These are phyloP conservation scores for Nomada hirtipes DNA, from an alignment of 2,888 invertebrate species.

Conservation along the genomic window DNA sequence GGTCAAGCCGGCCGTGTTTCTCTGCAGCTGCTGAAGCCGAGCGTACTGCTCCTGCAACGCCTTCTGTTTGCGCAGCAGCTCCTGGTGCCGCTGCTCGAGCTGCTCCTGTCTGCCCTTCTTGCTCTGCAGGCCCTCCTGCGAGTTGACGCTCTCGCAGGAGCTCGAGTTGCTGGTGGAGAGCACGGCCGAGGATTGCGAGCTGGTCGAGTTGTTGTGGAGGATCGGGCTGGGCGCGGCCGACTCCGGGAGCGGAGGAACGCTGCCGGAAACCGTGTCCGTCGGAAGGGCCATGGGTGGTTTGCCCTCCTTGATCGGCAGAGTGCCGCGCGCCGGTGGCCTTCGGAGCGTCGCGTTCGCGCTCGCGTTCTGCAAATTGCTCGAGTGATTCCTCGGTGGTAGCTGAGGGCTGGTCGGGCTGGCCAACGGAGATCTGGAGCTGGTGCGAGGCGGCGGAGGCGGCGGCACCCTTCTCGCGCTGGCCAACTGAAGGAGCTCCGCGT, in stretches of 20 bases:
- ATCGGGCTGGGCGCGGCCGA: slow-evolving; percentile 13
- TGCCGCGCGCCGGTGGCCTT: slow-evolving; percentile 57
- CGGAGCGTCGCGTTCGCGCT: slow-evolving; percentile 65
- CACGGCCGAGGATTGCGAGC: slow-evolving; percentile 69
- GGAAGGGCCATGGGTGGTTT: slow-evolving; percentile 81
- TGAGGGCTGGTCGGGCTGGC: slow-evolving; percentile 93
- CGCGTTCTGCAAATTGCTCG: slow-evolving; percentile 61
- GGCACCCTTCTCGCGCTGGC: slow-evolving; percentile 91
- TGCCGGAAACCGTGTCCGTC: slow-evolving; percentile 58
- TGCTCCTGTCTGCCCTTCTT: slow-evolving; percentile 89
- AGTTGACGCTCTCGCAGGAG: slow-evolving; percentile 91
- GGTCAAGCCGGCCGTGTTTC: slow-evolving; percentile 88
- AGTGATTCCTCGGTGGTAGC: slow-evolving; percentile 87
- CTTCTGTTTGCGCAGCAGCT: slow-evolving; percentile 93
- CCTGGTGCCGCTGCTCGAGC: slow-evolving; percentile 95
- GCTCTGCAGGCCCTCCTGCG: slow-evolving; percentile 87
- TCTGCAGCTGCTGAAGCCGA: slow-evolving; percentile 93
- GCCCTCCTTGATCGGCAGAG: slow-evolving; percentile 59
- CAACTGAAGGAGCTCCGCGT: slow-evolving; percentile 90
- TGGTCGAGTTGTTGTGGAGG: slow-evolving; percentile 57
- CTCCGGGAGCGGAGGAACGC: slow-evolving; percentile 27
- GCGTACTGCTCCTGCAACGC: slow-evolving; percentile 96
- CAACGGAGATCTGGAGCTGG: slow-evolving; percentile 94
- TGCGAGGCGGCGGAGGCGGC: slow-evolving; percentile 96
- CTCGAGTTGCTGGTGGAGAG: slow-evolving; percentile 88